phyloP scores from a whole-genome alignment of 2,888 invertebrate species.

The Diaperis boleti region DNA sequence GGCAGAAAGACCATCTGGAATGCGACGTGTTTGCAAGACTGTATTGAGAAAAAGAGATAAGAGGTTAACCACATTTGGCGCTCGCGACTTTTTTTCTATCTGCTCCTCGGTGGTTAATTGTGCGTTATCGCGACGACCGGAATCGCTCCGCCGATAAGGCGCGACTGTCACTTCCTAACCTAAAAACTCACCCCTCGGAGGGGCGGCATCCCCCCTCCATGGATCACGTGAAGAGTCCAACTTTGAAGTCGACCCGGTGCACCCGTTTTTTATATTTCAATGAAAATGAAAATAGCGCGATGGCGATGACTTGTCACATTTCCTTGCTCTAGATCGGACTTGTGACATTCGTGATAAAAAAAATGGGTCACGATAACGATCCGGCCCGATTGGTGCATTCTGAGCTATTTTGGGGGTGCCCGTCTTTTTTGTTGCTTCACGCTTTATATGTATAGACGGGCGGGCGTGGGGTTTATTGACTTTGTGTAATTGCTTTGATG shows the following conservation, averaged over 20 bases:
- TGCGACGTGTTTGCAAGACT: conserved; percentile 29
- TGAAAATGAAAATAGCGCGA: not conserved
- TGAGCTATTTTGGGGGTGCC: not conserved
- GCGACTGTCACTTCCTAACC: conserved; percentile 9
- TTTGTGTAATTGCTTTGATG: conserved; percentile 3
- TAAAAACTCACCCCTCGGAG: conserved; percentile 3
- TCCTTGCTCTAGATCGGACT: conserved; percentile 6
- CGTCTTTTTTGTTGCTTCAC: not conserved
- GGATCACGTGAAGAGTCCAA: not conserved
- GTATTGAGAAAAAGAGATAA: conserved; percentile 36
- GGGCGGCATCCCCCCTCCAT: not conserved
- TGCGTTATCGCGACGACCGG: conserved; percentile 13
- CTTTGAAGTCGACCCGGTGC: conserved; percentile 12
- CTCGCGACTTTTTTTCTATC: conserved; percentile 18
- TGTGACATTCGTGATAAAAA: conserved; percentile 3
- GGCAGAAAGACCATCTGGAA: conserved; percentile 14
- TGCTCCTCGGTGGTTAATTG: conserved; percentile 4
- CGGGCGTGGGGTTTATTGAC: conserved; percentile 13
- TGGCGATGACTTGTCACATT: conserved; percentile 1
- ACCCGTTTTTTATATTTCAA: conserved; percentile 2
- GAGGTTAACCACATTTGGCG: conserved; percentile 41
- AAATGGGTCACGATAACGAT: not conserved
- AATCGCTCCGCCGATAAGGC: conserved; percentile 6
- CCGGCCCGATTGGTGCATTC: not conserved
- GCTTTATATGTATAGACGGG: not conserved